Evolutionary conservation across 1,140 invertebrate genomes (phyloP).

Genomic region (Meloidogyne exigua): DNA sequence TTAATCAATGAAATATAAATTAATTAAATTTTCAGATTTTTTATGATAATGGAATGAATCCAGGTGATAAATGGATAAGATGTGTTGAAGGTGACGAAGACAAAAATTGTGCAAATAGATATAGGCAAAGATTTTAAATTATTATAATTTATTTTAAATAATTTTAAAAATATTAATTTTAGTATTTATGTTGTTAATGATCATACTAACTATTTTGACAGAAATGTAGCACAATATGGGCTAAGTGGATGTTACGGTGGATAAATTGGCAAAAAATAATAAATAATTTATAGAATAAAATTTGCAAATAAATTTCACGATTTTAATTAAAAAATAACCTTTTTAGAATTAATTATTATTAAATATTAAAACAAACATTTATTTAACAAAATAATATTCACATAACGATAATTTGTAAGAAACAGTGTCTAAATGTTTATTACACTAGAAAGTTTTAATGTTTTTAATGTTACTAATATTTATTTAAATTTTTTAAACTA

Average conservation of each 20-base stretch:
- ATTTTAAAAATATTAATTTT: not conserved
- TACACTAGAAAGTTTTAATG: too few species aligned
- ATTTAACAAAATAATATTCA: too few species aligned
- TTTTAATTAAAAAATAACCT: too few species aligned
- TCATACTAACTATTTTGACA: slow-evolving; percentile 14
- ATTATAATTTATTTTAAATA: too few species aligned
- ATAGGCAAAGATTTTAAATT: not conserved
- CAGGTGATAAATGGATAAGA: not conserved
- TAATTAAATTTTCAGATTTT: not conserved
- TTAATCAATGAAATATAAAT: slow-evolving; percentile 18
- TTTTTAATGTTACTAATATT: too few species aligned
- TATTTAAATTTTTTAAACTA: too few species aligned
- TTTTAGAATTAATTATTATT: too few species aligned
- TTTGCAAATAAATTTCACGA: too few species aligned
- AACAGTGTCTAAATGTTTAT: too few species aligned
- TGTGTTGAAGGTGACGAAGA: not conserved
- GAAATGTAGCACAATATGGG: slow-evolving; percentile 9
- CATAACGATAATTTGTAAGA: too few species aligned
- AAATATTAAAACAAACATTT: too few species aligned
- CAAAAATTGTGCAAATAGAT: not conserved
- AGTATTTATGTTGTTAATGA: not conserved
- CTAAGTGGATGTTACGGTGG: slow-evolving; percentile 1
- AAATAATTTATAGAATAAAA: too few species aligned
- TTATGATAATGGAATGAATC: slow-evolving; percentile 7
- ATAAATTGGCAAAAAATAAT: not conserved